Conservation (phyloP, 2,113 vertebrate species). For the Camelus dromedarius region DNA sequence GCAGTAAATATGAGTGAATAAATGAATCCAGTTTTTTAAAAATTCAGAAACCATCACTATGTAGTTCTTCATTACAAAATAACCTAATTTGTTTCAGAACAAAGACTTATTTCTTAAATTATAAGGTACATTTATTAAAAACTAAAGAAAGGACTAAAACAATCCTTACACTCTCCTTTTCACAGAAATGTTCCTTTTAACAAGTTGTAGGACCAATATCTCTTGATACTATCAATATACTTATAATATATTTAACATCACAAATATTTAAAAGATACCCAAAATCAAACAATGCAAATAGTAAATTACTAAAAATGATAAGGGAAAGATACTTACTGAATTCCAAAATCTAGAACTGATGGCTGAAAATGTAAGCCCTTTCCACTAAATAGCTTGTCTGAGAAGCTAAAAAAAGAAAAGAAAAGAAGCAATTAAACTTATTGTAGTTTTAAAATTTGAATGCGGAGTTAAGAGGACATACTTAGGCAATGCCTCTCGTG, state of each 20-base stretch:
- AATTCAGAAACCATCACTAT: neutral
- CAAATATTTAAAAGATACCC: neutral
- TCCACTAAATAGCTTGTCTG: conserved; percentile 90
- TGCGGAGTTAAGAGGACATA: neutral
- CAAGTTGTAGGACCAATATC: neutral
- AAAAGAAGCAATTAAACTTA: neutral
- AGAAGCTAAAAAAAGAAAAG: conserved; percentile 88
- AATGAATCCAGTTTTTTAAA: neutral
- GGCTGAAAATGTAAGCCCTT: conserved; percentile 95
- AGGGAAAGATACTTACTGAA: conserved; percentile 93
- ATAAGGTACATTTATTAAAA: neutral
- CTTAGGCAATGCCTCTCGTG: neutral
- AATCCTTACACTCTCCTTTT: neutral
- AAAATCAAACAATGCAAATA: neutral
- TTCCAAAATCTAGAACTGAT: conserved; percentile 94
- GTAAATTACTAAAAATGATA: conserved; percentile 2
- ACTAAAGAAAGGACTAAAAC: neutral
- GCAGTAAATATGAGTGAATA: neutral
- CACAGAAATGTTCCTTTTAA: conserved; percentile 58
- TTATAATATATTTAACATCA: neutral
- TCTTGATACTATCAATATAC: neutral
- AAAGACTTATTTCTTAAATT: neutral
- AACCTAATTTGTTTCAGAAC: neutral
- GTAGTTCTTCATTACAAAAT: neutral
- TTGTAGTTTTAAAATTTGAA: neutral